Percentiles rank a stretch among this genome's conserved stretches.
phyloP scores from a whole-genome alignment of 2,888 invertebrate species.

The Barypeithes pellucidus region DNA sequence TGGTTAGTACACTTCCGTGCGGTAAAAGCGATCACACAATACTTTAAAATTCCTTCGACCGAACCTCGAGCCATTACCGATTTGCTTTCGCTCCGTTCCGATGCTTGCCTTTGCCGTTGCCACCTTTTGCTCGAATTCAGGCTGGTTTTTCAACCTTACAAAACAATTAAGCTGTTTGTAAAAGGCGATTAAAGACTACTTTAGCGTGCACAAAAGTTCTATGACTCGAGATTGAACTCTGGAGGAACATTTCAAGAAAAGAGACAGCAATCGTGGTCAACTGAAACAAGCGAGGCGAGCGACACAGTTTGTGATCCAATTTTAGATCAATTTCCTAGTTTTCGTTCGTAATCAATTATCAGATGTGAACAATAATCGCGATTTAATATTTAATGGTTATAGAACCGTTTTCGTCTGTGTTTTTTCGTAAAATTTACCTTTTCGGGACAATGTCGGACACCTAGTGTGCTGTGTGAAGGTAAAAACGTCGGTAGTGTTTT shows the following conservation, averaged over 20 bases:
- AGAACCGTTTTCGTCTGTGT: constrained; percentile 17
- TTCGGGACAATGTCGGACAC: constrained; percentile 32
- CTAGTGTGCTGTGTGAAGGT: constrained; percentile 40
- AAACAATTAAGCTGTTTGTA: constrained; percentile 34
- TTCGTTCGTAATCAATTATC: constrained; percentile 28
- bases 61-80: neutral
- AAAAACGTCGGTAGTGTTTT: constrained; percentile 40
- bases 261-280: constrained; percentile 48
- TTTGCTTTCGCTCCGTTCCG: constrained; percentile 41
- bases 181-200: constrained; percentile 36
- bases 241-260: constrained; percentile 36
- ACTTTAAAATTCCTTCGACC: neutral
- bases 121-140: constrained; percentile 14
- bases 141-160: constrained; percentile 45
- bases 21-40: too few species aligned
- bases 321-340: constrained; percentile 49
- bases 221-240: constrained; percentile 51
- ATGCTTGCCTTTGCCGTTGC: constrained; percentile 38
- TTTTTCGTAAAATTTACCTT: constrained; percentile 32
- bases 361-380: constrained; percentile 8
- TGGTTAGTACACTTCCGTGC: too few species aligned
- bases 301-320: constrained; percentile 39
- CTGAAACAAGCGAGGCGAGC: constrained; percentile 38
- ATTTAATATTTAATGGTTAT: constrained; percentile 16
- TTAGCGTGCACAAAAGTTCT: constrained; percentile 46